These are phyloP conservation scores for Muraenolepis orangiensis DNA, from an alignment of 2,797 vertebrate species.

Conservation along the genomic window DNA sequence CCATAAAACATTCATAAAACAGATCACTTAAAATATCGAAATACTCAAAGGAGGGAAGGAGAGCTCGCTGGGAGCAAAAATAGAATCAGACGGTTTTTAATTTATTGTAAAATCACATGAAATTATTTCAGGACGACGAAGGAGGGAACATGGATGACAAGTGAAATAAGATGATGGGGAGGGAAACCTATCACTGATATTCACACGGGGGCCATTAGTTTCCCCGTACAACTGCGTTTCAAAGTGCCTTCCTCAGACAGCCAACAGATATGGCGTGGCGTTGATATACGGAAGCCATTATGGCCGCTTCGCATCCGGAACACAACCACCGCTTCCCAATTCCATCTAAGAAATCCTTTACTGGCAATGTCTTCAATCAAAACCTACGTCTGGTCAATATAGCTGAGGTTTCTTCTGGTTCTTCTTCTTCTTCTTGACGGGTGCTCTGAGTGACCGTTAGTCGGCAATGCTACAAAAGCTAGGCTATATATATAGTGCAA, in stretches of 20 bases:
- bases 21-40: slow-evolving; percentile 59
- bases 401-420: no score
- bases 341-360: no score
- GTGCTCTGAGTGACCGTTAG: background rate
- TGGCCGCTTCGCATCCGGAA: slow-evolving; percentile 13
- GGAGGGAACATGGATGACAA: slow-evolving; percentile 42
- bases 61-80: slow-evolving; percentile 26
- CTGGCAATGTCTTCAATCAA: no score
- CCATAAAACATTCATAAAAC: slow-evolving; percentile 62
- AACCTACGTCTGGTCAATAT: no score
- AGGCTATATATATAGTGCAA: background rate
- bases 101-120: slow-evolving; percentile 53
- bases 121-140: slow-evolving; percentile 42
- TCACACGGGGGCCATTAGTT: slow-evolving; percentile 42
- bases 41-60: slow-evolving; percentile 28
- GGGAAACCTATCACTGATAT: slow-evolving; percentile 38
- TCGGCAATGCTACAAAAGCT: background rate
- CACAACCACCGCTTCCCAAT: no score
- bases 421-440: no score
- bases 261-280: slow-evolving; percentile 31
- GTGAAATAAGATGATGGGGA: slow-evolving; percentile 32
- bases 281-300: slow-evolving; percentile 38
- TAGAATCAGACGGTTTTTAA: slow-evolving; percentile 38
- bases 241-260: slow-evolving; percentile 39
- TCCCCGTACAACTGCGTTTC: slow-evolving; percentile 45